Evolutionary conservation across 2,113 vertebrate genomes (phyloP).

Genomic region (Eira barbara): DNA sequence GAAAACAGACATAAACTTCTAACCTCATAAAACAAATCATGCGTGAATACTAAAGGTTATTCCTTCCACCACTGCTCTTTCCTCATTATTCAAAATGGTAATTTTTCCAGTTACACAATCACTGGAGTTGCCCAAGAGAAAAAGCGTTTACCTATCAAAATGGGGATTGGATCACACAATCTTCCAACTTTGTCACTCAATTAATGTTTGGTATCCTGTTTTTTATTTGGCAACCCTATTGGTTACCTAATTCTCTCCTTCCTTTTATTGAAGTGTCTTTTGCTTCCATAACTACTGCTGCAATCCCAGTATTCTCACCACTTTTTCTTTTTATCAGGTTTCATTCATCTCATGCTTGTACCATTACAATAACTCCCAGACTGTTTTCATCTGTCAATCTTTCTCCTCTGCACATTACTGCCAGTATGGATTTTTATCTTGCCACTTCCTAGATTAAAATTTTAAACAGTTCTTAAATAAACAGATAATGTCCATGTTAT

Average conservation of each 20-base stretch:
- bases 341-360: not conserved
- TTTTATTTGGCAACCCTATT: not conserved
- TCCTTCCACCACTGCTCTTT: slow-evolving; percentile 32
- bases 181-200: not conserved
- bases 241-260: not conserved
- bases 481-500: not conserved
- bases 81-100: slow-evolving; percentile 47
- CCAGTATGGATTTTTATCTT: not conserved
- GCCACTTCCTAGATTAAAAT: slow-evolving; percentile 2
- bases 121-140: not conserved
- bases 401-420: not conserved
- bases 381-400: not conserved
- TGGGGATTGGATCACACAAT: not conserved
- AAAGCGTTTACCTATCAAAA: slow-evolving; percentile 11
- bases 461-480: slow-evolving; percentile 30
- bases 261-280: not conserved
- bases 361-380: not conserved
- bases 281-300: not conserved
- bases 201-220: not conserved
- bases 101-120: slow-evolving; percentile 36
- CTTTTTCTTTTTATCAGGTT: not conserved
- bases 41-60: slow-evolving; percentile 38
- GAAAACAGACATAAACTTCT: slow-evolving; percentile 51
- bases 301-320: not conserved
- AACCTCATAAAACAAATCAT: slow-evolving; percentile 48